Percentiles rank a stretch among this genome's conserved stretches.
phyloP scores from a whole-genome alignment of 2,888 invertebrate species.

The Neocrepidodera transversa region DNA sequence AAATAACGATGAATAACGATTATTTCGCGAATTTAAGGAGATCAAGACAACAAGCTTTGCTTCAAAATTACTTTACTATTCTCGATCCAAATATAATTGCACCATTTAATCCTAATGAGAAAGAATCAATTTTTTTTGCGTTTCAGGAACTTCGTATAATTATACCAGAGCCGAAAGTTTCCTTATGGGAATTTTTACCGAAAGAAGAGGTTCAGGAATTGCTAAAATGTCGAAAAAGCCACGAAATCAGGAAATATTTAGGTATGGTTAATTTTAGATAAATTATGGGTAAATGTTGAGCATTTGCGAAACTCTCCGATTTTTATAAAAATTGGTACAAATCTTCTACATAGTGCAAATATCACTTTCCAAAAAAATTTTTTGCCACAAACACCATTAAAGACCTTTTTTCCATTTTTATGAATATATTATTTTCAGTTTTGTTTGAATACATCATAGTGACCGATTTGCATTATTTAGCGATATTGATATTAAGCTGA shows the following conservation, averaged over 20 bases:
- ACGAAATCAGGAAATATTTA: conserved; percentile 47
- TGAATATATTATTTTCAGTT: too few species aligned
- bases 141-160: conserved; percentile 40
- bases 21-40: not conserved
- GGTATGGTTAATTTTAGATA: conserved; percentile 40
- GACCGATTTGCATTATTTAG: too few species aligned
- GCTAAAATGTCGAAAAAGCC: conserved; percentile 40
- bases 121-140: conserved; percentile 32
- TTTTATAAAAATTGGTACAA: too few species aligned
- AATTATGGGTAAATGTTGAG: too few species aligned
- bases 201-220: conserved; percentile 48
- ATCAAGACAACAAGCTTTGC: conserved; percentile 25
- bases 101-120: too few species aligned
- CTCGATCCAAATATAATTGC: conserved; percentile 11
- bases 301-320: too few species aligned
- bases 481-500: not conserved
- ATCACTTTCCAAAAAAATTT: too few species aligned
- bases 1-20: not conserved
- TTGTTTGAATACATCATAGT: too few species aligned
- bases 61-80: conserved; percentile 31
- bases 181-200: conserved; percentile 52
- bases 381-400: too few species aligned
- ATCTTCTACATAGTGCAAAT: too few species aligned
- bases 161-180: conserved; percentile 46
- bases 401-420: too few species aligned